Base-by-base conservation (phyloP, 2,797 vertebrate species). In the Notolabrus celidotus region DNA sequence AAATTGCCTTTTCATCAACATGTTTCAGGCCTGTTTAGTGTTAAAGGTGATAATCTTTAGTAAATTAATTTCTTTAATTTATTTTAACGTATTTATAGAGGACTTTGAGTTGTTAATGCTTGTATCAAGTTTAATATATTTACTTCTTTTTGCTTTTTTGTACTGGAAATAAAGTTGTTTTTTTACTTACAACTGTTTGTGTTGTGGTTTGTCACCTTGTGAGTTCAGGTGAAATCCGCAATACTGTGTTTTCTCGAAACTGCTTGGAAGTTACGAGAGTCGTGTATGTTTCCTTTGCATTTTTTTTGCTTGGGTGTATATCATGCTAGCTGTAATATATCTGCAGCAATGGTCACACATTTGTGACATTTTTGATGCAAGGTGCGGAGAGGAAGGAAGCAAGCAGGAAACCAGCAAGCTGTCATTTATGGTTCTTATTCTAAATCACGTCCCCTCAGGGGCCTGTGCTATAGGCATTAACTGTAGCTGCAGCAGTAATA, bases 111-210 rank as follows among this genome's bases (percentile, higher is more conserved):
- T 92, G 91, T 88, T 92, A 78, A 92, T 90, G 86, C 92, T 93
- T 94, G 92, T 92, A 92, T 93, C 86, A 94, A 94, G 93, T 94
- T 95, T 95, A 95, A 95, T 95, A 95, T 95, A 95, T 95, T 92
- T 90, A 72, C 66, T 50, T 86, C 85, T 50, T 81, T 82, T 79
- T 77, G 67, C 49, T 79, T 83, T 90, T 94, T 94, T 94, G 90
- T 94, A 94, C 90, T 87, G 86, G 88, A 93, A 94, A 95, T 94
- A 93, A 93, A 92, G 87, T 83, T 86, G 63, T 71, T 74, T 69
- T 65, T 34, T 61, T 55, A 70, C 20, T 16, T 53, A 19, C 1
- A 31, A 29, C 7, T 31, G 19, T 57, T 50, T 45, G 57, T 52
- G 23, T 67, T 61, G 46, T 61, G 20, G 3, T 59, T 64, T 5